These are phyloP conservation scores for Nyctibius bracteatus DNA, from an alignment of 2,113 vertebrate species.

Conservation along the genomic window DNA sequence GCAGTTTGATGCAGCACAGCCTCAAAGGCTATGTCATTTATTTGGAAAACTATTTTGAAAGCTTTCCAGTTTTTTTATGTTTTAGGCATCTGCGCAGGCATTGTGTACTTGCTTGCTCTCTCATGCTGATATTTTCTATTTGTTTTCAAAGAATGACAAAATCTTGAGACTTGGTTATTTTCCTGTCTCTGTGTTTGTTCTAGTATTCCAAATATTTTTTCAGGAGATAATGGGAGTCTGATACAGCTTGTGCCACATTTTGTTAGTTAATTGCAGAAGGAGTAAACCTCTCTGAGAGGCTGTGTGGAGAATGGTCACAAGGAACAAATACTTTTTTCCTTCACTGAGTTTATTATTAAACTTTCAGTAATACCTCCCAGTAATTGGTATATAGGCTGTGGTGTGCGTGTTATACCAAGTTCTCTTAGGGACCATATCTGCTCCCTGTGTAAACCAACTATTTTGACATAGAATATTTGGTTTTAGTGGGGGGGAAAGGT, in stretches of 20 bases:
- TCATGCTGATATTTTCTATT: not conserved
- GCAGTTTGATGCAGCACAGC: not conserved
- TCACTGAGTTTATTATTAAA: not conserved
- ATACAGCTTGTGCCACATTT: not conserved
- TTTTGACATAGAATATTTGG: not conserved
- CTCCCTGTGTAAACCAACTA: not conserved
- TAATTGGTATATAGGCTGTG: not conserved
- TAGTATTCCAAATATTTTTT: not conserved
- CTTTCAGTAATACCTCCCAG: not conserved
- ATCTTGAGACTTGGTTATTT: not conserved
- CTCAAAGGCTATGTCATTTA: not conserved
- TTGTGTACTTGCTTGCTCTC: not conserved
- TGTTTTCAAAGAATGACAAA: constrained; percentile 5
- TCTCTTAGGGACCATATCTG: not conserved
- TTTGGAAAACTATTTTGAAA: not conserved
- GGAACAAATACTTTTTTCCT: not conserved
- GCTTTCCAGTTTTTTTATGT: not conserved
- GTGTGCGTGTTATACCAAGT: not conserved
- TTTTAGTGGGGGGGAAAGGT: not conserved
- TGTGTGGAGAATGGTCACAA: not conserved
- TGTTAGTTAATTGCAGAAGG: not conserved
- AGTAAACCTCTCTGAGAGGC: not conserved
- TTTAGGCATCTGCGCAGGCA: not conserved
- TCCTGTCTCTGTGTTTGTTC: not conserved
- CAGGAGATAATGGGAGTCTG: not conserved